Evolutionary conservation across 2,888 invertebrate species (phyloP).

Genomic region (Diploptera punctata): DNA sequence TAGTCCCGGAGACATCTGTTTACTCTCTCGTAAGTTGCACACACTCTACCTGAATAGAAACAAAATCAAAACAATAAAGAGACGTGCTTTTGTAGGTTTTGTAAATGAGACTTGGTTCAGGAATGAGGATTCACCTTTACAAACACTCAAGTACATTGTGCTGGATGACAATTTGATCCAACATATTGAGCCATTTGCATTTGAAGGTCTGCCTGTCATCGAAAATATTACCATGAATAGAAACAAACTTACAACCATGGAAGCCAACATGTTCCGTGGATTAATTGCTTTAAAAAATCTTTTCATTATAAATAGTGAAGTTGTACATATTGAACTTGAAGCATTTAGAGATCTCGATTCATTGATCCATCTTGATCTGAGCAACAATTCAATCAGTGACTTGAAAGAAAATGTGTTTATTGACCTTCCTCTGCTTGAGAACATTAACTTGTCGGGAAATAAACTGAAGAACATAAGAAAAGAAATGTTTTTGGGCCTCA

Average conservation of each 20-base stretch:
- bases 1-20: not conserved
- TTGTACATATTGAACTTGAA: not conserved
- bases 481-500: not conserved
- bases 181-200: not conserved
- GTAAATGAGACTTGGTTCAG: not conserved
- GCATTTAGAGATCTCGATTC: not conserved
- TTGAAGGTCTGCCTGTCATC: not conserved
- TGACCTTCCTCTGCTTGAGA: not conserved
- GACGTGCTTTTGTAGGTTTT: constrained; percentile 3
- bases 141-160: not conserved
- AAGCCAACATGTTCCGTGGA: not conserved
- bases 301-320: not conserved
- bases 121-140: not conserved
- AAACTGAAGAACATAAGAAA: not conserved
- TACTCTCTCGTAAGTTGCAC: not conserved
- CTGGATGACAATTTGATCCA: not conserved
- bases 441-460: not conserved
- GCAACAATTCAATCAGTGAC: not conserved
- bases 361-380: not conserved
- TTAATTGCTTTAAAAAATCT: not conserved
- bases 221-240: not conserved
- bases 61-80: not conserved
- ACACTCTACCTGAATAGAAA: not conserved
- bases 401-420: not conserved
- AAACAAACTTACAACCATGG: not conserved